Evolutionary conservation across 92 coral and sea anemone genomes (phyloP).

Genomic region (Porites rus): DNA sequence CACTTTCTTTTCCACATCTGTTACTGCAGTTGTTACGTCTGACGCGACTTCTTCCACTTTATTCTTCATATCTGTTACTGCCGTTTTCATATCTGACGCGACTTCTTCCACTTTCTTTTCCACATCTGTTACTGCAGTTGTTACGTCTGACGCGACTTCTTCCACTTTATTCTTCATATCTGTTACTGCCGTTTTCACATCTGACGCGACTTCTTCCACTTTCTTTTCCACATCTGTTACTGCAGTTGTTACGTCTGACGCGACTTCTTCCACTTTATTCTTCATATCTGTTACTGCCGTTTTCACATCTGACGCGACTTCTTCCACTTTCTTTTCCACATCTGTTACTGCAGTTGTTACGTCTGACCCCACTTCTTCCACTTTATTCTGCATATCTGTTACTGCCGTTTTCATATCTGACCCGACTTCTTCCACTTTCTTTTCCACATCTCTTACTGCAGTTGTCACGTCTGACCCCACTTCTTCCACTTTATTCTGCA

Average conservation of each 20-base stretch:
- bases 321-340: background rate
- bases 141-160: too few species aligned
- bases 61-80: too few species aligned
- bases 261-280: background rate
- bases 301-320: conserved; percentile 4
- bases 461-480: background rate
- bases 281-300: background rate
- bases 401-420: background rate
- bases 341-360: background rate
- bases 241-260: too few species aligned
- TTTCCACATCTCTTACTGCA: background rate
- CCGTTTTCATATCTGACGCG: too few species aligned
- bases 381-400: background rate
- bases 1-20: too few species aligned
- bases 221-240: too few species aligned
- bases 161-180: too few species aligned
- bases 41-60: too few species aligned
- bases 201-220: background rate
- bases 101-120: too few species aligned
- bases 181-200: too few species aligned
- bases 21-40: too few species aligned
- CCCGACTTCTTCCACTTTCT: background rate
- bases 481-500: background rate
- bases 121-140: too few species aligned
- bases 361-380: background rate